A percentile compares a stretch with the other conserved stretches of the same genome.
phyloP scores from a whole-genome alignment of 2,113 vertebrate species.

The Gavialis gangeticus region DNA sequence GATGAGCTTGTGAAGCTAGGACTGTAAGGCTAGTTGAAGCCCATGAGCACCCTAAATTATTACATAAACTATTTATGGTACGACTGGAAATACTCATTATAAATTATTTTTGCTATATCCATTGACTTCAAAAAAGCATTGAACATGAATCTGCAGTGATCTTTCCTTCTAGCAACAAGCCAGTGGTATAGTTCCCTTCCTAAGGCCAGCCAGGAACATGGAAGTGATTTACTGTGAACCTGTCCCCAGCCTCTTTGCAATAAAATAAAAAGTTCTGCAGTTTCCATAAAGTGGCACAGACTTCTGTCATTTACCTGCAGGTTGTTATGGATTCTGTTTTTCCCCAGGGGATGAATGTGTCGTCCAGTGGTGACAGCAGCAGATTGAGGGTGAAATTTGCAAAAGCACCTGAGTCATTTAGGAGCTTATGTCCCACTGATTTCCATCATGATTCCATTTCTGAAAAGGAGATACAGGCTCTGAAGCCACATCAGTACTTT shows the following conservation, averaged over 20 bases:
- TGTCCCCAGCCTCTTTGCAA: neutral
- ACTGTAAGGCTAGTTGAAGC: neutral
- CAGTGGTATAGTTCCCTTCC: neutral
- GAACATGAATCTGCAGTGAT: neutral
- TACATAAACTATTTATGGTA: neutral
- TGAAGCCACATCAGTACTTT: neutral
- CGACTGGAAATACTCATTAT: neutral
- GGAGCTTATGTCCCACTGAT: neutral
- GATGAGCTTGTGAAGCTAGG: neutral
- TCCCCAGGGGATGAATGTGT: neutral
- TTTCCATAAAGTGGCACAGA: neutral
- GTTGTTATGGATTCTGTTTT: neutral
- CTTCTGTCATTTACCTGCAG: neutral
- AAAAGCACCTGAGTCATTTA: neutral
- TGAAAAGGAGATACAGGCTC: neutral
- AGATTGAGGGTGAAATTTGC: neutral
- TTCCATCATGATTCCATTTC: neutral
- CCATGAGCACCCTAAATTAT: neutral
- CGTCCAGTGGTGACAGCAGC: neutral
- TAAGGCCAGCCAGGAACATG: neutral
- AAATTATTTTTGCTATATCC: neutral
- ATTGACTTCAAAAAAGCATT: neutral
- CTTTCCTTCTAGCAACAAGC: neutral
- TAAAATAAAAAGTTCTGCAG: constrained; percentile 20
- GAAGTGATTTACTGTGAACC: constrained; percentile 19